Base-by-base conservation (phyloP, 2,888 invertebrate species). In the Nomada ferruginata region DNA sequence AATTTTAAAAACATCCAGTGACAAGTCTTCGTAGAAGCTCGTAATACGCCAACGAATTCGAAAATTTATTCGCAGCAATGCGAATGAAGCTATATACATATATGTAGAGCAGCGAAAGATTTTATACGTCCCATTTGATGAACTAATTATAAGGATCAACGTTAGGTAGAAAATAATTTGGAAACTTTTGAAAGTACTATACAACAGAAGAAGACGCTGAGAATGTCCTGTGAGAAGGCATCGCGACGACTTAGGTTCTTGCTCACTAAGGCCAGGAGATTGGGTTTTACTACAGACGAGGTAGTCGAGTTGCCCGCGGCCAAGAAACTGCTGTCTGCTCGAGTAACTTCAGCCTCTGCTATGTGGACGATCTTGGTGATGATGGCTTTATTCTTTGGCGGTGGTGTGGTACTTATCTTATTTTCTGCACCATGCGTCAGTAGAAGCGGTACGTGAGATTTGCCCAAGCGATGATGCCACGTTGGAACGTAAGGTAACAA, bases 201-300 rank as follows among this genome's bases (percentile, higher is more conserved):
- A n/a, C 53, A 20, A 20, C 18, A 3, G n/a, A 10, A 53, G 36
- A 53, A 50, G 10, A 47, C 52, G 20, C 60, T 59, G 53, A 89
- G 73, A 72, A 92, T 90, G 91, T 90, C 92, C 79, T 92, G 90
- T 72, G 92, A 92, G 64, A 92, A 91, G 78, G 92, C 92, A 59
- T 90, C 92, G 20, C 87, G 91, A 52, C 90, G 91, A 64, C 86
- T 92, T 55, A 87, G 87, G 70, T 86, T 84, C 69, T 77, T 92
- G 71, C 87, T 92, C 75, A 71, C 81, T 44, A 92, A 89, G 81
- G 89, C 92, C 50, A 90, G 82, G 75, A 87, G 91, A 36, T 77
- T 91, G 74, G 91, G 91, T 42, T 61, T 92, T 63, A 88, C 83
- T 63, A 83, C 88, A 50, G 88, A 89, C 63, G 91, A 92, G 76